Evolutionary conservation across 2,113 vertebrate species (phyloP).

Genomic region (Petroica traversi): DNA sequence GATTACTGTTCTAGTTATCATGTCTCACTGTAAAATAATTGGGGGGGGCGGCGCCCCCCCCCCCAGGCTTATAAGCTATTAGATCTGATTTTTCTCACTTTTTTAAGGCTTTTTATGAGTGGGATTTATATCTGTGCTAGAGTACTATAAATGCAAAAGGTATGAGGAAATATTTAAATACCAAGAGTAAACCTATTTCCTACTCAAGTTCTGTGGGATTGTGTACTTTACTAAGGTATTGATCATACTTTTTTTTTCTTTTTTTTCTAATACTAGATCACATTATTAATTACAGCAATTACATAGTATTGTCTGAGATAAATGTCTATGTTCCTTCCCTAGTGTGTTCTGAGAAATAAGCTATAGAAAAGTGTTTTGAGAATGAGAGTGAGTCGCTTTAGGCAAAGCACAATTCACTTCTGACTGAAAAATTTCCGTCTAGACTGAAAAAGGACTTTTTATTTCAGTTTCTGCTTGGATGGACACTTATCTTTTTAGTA

Average conservation of each 20-base stretch:
- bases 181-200: not conserved
- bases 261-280: not conserved
- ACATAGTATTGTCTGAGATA: not conserved
- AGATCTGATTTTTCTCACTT: not conserved
- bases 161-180: not conserved
- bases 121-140: not conserved
- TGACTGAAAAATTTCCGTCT: not conserved
- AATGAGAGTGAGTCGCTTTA: not conserved
- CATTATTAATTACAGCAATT: not conserved
- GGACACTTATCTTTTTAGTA: not conserved
- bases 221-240: not conserved
- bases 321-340: not conserved
- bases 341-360: not conserved
- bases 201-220: not conserved
- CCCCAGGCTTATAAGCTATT: not conserved
- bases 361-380: not conserved
- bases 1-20: not conserved
- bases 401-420: not conserved
- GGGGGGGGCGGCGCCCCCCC: no score
- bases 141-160: not conserved
- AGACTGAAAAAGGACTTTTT: not conserved
- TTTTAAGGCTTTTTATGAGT: not conserved
- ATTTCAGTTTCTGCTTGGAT: not conserved
- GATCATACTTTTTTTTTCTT: not conserved
- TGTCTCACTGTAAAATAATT: not conserved